Evolutionary conservation across 2,888 invertebrate species (phyloP).

Genomic region (Lasioglossum vierecki): DNA sequence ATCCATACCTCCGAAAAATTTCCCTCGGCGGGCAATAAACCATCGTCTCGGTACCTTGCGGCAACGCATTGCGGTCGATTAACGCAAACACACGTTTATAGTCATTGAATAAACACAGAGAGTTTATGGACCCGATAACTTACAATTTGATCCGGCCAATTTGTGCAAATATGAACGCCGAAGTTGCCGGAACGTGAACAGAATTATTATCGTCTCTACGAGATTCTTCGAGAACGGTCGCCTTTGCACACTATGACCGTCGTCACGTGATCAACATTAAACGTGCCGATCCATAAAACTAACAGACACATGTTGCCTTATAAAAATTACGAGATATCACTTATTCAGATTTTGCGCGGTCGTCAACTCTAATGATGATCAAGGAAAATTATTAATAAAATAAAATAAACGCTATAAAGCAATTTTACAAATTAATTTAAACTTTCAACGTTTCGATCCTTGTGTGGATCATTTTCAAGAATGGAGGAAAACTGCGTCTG

Average conservation of each 20-base stretch:
- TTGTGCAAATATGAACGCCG: not conserved
- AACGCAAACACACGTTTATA: constrained; percentile 38
- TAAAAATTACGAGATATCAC: too few relatives aligned
- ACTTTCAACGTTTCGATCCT: too few relatives aligned
- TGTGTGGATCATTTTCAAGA: too few relatives aligned
- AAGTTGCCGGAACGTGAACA: not conserved
- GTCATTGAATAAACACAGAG: constrained; percentile 17
- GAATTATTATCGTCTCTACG: not conserved
- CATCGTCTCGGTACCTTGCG: constrained; percentile 7
- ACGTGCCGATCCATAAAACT: too few relatives aligned
- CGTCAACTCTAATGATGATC: too few relatives aligned
- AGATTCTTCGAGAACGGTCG: not conserved
- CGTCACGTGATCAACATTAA: not conserved
- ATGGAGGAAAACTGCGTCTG: too few relatives aligned
- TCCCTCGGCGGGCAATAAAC: constrained; percentile 40
- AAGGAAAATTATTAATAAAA: too few relatives aligned
- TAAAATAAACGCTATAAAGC: too few relatives aligned
- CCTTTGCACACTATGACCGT: not conserved
- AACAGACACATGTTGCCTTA: too few relatives aligned
- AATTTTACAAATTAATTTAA: too few relatives aligned
- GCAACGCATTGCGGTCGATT: constrained; percentile 38
- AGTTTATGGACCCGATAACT: constrained; percentile 6
- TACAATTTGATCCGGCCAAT: not conserved
- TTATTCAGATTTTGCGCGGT: too few relatives aligned
- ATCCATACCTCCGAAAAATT: constrained; percentile 27